phyloP scores from a whole-genome alignment of 2,797 vertebrate genomes.

The Selene dorsalis region DNA sequence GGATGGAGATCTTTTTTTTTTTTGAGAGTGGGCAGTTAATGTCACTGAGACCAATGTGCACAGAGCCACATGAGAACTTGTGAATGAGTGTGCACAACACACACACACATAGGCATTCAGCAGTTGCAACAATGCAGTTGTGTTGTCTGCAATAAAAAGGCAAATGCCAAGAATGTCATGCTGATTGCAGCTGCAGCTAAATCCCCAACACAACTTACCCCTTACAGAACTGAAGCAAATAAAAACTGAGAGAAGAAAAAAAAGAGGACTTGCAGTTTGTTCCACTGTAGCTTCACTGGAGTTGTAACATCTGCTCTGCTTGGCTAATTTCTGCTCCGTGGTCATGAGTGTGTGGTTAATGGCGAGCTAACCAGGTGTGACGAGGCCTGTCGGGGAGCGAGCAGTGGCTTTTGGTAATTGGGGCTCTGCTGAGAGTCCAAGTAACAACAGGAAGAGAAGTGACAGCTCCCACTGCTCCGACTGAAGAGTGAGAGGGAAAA shows the following conservation, averaged over 20 bases:
- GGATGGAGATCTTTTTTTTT: background rate
- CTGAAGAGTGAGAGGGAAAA: conserved; percentile 35
- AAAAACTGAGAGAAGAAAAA: no score
- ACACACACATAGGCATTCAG: background rate
- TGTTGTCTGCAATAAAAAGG: conserved; percentile 2
- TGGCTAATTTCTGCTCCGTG: conserved; percentile 47
- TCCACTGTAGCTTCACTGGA: conserved; percentile 19
- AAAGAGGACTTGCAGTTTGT: background rate
- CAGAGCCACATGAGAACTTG: background rate
- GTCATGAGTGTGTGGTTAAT: conserved; percentile 52
- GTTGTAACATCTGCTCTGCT: conserved; percentile 47
- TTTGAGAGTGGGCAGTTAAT: background rate
- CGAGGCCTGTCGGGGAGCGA: conserved; percentile 45
- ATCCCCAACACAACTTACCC: no score
- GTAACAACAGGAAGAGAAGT: conserved; percentile 72
- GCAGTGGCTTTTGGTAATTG: conserved; percentile 68
- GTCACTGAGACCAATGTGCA: background rate
- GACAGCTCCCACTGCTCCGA: conserved; percentile 65
- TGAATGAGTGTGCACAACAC: background rate
- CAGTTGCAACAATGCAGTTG: background rate
- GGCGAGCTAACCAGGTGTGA: conserved; percentile 60
- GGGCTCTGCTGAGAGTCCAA: conserved; percentile 66
- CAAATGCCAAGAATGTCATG: background rate
- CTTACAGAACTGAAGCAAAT: no score
- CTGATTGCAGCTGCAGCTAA: background rate